Base-by-base conservation (phyloP, 2,113 vertebrate species). In the Desmodus rotundus region DNA sequence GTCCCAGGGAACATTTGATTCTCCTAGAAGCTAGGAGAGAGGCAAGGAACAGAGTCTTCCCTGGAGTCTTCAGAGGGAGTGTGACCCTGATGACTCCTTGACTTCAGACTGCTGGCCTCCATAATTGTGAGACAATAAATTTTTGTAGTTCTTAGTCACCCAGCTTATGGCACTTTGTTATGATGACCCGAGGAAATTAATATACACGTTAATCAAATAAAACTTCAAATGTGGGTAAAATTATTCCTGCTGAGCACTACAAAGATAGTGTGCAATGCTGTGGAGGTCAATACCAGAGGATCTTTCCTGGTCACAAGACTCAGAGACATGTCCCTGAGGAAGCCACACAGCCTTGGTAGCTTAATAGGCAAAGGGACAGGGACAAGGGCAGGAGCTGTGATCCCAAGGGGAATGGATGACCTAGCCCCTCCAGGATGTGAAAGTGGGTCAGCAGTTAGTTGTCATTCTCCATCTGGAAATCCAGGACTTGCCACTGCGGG, bases 11-110 rank as follows among this genome's bases (percentile, higher is more conserved):
- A 33, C 20, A 26, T 14, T 7, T 4, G 13, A 68, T 72, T 77
- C 4, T 67, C 26, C 26, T 4, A 24, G 31, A 26, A 78, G 13
- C n/a, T 43, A 0, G 0, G 33, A 43, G 31, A 74, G 56, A 47
- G 11, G 12, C 43, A 43, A 3, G 5, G 31, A 31, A 9, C 0
- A 13, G 26, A 16, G 0, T 17, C 1, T 8, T 31, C 33, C 9
- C 22, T 19, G 2, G 22, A 0, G 7, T 33, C 52, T 63, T 16
- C 15, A 6, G 63, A 33, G 31, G 9, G 26, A 88, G 6, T 5
- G 0, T 4, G 0, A n/a, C 50, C 45, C 47, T 12, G 4, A 12
- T 3, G 15, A 68, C 15, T 47, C 13, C 85, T 41, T 33, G 28
- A 36, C 20, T 73, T 56, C 61, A 70, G 68, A 76, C 47, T 22